Evolutionary conservation across 2,888 invertebrate genomes (phyloP), one percentile per base, ranked within the genome.

Genomic region (Nomada ferruginata): DNA sequence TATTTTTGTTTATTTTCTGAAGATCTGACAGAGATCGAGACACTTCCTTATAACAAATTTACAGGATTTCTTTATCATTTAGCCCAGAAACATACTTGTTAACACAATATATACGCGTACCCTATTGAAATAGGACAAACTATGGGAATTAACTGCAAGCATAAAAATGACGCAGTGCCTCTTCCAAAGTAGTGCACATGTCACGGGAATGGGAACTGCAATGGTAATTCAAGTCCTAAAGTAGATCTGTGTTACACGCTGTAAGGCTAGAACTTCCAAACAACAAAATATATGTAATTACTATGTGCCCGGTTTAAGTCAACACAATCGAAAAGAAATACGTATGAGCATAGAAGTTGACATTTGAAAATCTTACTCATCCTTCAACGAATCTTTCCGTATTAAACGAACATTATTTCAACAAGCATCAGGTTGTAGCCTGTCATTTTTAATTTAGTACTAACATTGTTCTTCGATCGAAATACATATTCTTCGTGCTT

Each of bases 71-170:
- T 59, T 36, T 64, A 68, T 60, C 63, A 44, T 63, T 47, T 50
- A 69, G 71, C 76, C 76, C 50, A 71, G 68, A 76, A 72, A 73
- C 80, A 68, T 57, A 59, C 66, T 71, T 71, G 50, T 65, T 63
- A 52, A 23, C 47, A 42, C 50, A 29, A 44, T 29, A 55, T 61
- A 59, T 63, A 13, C 29, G n/a, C 36, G 9, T 44, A 50, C 50
- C 42, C 60, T 59, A 79, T 74, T 60, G 60, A 85, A 83, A 76
- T 83, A 57, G 79, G 63, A 59, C 79, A 83, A 85, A 85, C 83
- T 85, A 57, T 20, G 76, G 72, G 82, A 71, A 83, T 83, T 83
- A 83, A 83, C 71, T 76, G 53, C 44, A 64, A 60, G 57, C 50
- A 65, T 74, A 85, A 83, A 85, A 85, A 83, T 76, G 64, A 64